Evolutionary conservation across 2,888 invertebrate species (phyloP), one percentile per base, ranked within the genome.

Genomic region (Phortica magna): DNA sequence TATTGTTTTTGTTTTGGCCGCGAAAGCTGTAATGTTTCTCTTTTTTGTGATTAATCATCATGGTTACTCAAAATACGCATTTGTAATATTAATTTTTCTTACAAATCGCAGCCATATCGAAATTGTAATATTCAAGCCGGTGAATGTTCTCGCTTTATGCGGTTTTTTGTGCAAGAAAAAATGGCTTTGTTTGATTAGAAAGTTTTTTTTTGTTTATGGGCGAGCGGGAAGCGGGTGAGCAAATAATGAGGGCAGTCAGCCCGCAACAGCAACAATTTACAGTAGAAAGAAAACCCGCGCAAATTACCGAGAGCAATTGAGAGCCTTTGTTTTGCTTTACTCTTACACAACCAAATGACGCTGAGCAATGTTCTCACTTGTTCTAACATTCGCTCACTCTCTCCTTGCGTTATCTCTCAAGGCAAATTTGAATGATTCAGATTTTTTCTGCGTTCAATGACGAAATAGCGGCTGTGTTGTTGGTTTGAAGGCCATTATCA

Each of bases 181-280:
- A 55, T 53, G 9, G 22, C 68, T 75, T 78, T 83, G 86, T 87
- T 87, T 85, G 88, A 85, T 88, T 85, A 85, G 85, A 85, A 85
- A 85, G 88, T 85, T 81, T 80, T 5, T 55, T 53, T 43, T 68
- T 57, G 67, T 67, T 39, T 41, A 19, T 41, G 17, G 14, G 10
- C 22, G 22, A 14, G 14, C 12, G 65, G 10, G 65, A 9, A 39
- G 31, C 7, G 61, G 61, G 61, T n/a, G 61, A 10, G 19, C 19
- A 17, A 65, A 64, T 64, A 68, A 68, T 68, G 68, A 41, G 68
- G 68, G 68, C 68, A 43, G 22, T 43, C 19, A 17, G 57, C 65
- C 73, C 68, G 78, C 77, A 80, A 82, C 79, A 84, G 75, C 72
- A 77, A 78, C 80, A 77, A 81, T 78, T 88, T 87, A 82, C 82